A percentile compares a stretch with the other conserved stretches of the same genome.
These are phyloP conservation scores for Centropristis striata DNA, from an alignment of 2,113 vertebrate genomes.

Conservation along the genomic window DNA sequence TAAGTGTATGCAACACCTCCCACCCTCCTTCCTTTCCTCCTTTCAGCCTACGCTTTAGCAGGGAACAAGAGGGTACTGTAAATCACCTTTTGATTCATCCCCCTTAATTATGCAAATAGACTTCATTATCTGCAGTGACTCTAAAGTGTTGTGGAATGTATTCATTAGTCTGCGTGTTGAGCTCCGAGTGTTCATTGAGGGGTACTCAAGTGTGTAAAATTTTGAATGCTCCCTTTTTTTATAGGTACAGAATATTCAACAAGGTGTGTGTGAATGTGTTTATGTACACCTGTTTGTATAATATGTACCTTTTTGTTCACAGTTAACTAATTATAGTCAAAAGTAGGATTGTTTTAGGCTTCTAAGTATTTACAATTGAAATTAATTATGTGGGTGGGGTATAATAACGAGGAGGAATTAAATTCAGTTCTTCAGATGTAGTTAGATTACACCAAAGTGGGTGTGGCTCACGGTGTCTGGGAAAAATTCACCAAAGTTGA, in stretches of 20 bases:
- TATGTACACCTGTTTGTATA: conserved; percentile 6
- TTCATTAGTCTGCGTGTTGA: conserved; percentile 69
- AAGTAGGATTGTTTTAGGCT: neutral
- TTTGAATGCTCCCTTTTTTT: conserved; percentile 40
- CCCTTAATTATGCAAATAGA: conserved; percentile 83
- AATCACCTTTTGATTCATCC: conserved; percentile 81
- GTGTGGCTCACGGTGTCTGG: too few species aligned
- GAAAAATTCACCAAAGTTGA: too few species aligned
- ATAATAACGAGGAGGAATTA: neutral
- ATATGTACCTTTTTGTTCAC: neutral
- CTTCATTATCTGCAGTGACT: conserved; percentile 75
- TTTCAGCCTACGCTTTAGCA: conserved; percentile 45
- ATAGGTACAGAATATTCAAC: conserved; percentile 19
- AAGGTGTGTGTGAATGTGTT: neutral
- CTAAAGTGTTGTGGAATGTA: conserved; percentile 71
- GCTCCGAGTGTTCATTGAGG: conserved; percentile 56
- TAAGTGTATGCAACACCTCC: conserved; percentile 55
- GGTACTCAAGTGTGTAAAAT: conserved; percentile 54
- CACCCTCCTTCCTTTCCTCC: conserved; percentile 7
- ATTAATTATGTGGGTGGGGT: neutral
- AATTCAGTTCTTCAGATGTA: neutral
- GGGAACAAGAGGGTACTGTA: conserved; percentile 70
- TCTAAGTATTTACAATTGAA: neutral
- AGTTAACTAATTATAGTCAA: neutral
- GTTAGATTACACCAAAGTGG: neutral